A percentile compares a stretch with the other conserved stretches of the same genome.
Conservation (phyloP, 2,888 invertebrate genomes). For the Leptarthrus brevirostris region DNA sequence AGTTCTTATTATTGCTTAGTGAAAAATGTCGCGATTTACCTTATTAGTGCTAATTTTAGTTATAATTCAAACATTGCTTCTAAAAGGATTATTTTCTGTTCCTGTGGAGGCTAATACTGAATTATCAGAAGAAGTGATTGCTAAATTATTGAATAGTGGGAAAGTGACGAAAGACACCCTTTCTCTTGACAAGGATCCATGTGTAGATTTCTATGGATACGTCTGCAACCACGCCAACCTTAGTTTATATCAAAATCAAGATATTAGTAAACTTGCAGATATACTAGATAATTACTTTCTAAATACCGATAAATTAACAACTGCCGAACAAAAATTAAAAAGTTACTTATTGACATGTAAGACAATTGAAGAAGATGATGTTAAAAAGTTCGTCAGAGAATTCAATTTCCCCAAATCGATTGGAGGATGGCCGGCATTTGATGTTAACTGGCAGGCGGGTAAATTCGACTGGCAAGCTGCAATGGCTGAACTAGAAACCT, state of each 20-base stretch:
- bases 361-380: neutral
- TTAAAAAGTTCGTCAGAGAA: neutral
- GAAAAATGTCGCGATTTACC: slow-evolving; percentile 8
- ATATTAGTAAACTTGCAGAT: neutral
- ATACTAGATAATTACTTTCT: too few species aligned
- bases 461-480: slow-evolving; percentile 5
- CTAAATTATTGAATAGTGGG: neutral
- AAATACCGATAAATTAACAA: neutral
- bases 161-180: too few species aligned
- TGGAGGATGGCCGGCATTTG: slow-evolving; percentile 9
- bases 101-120: neutral
- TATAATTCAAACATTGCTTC: too few species aligned
- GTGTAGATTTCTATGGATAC: neutral
- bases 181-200: neutral
- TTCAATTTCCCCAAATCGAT: slow-evolving; percentile 6
- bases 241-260: too few species aligned
- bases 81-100: neutral
- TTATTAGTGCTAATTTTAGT: neutral
- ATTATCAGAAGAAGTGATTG: neutral
- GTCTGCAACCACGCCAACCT: neutral
- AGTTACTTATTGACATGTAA: neutral
- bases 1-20: too few species aligned
- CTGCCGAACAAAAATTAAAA: neutral
- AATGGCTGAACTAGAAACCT: neutral
- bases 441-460: neutral